A percentile compares a stretch with the other conserved stretches of the same genome.
Evolutionary conservation across 2,113 vertebrate genomes (phyloP).

Genomic region (Cairina moschata): DNA sequence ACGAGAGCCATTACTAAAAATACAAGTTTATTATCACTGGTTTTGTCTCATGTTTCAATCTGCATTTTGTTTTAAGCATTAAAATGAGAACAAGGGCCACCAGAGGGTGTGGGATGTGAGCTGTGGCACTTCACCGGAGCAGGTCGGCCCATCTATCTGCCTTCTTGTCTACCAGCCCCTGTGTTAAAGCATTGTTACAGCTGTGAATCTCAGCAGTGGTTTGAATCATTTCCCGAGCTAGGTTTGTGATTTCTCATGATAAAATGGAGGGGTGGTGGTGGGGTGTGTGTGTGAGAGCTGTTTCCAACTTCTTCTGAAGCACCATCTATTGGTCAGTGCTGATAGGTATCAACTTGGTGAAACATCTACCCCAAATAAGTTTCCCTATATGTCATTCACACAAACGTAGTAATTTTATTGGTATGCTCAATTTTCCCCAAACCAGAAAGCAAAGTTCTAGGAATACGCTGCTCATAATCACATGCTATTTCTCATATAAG

Average conservation of each 20-base stretch:
- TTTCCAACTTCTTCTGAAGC: neutral
- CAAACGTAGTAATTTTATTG: neutral
- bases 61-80: neutral
- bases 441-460: neutral
- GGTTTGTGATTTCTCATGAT: neutral
- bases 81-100: neutral
- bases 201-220: neutral
- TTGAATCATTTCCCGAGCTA: neutral
- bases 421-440: neutral
- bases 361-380: neutral
- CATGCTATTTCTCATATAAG: neutral
- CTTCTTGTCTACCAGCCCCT: neutral
- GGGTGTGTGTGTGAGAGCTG: neutral
- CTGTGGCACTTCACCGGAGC: rapidly evolving
- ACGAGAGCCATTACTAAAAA: neutral
- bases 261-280: neutral
- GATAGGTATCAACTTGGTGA: neutral
- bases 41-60: neutral
- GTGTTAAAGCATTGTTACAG: neutral
- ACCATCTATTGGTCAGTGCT: neutral
- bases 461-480: neutral
- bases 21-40: neutral
- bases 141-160: neutral
- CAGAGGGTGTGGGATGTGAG: rapidly evolving
- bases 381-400: neutral